Evolutionary conservation across 2,888 invertebrate genomes (phyloP).

Genomic region (Coenonympha glycerion): DNA sequence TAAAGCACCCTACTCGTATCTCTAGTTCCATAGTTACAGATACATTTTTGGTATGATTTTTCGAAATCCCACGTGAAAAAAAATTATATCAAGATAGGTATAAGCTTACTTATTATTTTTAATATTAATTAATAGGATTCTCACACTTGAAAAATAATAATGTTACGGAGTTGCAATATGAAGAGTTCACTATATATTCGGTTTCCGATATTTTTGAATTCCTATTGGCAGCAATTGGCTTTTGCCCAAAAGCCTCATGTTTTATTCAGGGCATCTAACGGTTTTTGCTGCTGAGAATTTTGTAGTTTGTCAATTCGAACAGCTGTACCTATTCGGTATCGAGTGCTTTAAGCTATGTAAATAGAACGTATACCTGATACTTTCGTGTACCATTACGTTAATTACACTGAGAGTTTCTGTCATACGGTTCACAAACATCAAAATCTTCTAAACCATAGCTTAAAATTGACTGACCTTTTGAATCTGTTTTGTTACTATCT

Average conservation of each 20-base stretch:
- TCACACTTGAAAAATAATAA: neutral
- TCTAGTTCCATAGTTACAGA: too few relatives aligned
- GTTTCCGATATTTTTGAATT: conserved; percentile 11
- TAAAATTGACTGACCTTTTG: too few relatives aligned
- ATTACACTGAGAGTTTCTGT: too few relatives aligned
- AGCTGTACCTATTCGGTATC: conserved; percentile 12
- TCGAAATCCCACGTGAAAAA: too few relatives aligned
- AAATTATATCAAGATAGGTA: too few relatives aligned
- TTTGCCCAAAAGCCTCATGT: conserved; percentile 14
- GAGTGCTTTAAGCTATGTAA: neutral
- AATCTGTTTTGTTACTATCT: too few relatives aligned
- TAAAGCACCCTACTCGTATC: too few relatives aligned
- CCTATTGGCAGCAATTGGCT: conserved; percentile 8
- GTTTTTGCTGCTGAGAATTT: conserved; percentile 19
- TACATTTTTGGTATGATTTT: too few relatives aligned
- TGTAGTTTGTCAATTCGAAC: conserved; percentile 17
- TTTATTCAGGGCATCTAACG: conserved; percentile 19
- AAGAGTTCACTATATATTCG: conserved; percentile 2
- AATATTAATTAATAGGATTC: neutral
- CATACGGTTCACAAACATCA: too few relatives aligned
- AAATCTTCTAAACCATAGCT: too few relatives aligned
- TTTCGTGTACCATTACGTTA: too few relatives aligned
- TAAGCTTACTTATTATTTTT: too few relatives aligned
- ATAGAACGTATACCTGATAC: neutral
- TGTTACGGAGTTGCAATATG: neutral